Base-by-base conservation (phyloP, 2,888 invertebrate species). In the Dynastes maya region DNA sequence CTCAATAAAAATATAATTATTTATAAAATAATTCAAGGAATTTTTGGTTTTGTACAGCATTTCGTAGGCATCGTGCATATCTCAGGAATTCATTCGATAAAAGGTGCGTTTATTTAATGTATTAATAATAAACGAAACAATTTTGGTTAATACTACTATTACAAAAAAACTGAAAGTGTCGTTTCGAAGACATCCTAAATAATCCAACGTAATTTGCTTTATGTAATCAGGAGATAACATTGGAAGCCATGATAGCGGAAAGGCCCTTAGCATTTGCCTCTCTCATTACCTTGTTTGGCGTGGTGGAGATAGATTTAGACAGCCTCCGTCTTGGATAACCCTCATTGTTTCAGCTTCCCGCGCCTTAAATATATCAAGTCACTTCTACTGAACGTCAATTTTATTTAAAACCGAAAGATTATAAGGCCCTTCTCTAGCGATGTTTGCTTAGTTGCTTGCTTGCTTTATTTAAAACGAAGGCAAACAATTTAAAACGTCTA, bases 391-490 rank as follows among this genome's bases (percentile, higher is more conserved):
- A 63, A 55, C 70, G 82, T 80, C 80, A 79, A 80, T 80, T 81
- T 78, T 81, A 80, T 82, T 80, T 78, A 82, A 22, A 82, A 81
- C 79, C 80, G 79, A 79, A 78, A 78, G 82, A 83, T 83, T 83
- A 82, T 72, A 76, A 81, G 45, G 81, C 83, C 82, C 80, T 76
- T 45, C 16, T 67, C 82, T 22, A 22, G 61, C 22, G 8, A 22
- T 81, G 82, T 84, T 84, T 81, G 16, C 71, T 71, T 37, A 55
- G 32, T 16, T 55, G 72, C 61, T 27, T 58, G 58, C 81, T 84
- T 83, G 80, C 82, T 81, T 81, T 82, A 80, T 79, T 82, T 82
- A 82, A 83, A 81, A 81, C 80, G 80, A 81, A 63, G 70, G 81
- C 81, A 82, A 83, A 83, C 82, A 83, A 79, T 80, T 81, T 80